Percentiles rank a stretch among this genome's conserved stretches.
Evolutionary conservation across 2,113 vertebrate genomes (phyloP).

Genomic region (Aphelocoma coerulescens): DNA sequence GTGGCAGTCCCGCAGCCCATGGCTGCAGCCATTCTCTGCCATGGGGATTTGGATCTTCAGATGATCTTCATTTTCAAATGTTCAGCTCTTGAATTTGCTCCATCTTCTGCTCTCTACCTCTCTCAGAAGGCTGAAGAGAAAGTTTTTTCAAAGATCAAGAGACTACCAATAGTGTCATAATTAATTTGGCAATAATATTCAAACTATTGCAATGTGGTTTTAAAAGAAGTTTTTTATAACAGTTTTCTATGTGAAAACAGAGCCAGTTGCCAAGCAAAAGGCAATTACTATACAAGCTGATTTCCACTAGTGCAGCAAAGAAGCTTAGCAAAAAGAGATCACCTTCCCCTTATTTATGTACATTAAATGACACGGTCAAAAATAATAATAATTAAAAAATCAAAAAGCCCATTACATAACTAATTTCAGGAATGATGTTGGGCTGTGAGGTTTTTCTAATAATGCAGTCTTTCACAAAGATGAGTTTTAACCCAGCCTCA

Average conservation of each 20-base stretch:
- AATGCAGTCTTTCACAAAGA: not conserved
- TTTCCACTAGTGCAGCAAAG: not conserved
- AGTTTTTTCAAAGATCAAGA: not conserved
- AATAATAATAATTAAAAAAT: not conserved
- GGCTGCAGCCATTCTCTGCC: not conserved
- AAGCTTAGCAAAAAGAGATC: not conserved
- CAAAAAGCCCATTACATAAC: not conserved
- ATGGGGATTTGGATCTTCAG: not conserved
- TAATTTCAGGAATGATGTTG: not conserved
- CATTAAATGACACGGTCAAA: not conserved
- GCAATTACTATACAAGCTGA: not conserved
- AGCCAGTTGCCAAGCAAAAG: not conserved
- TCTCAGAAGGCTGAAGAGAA: not conserved
- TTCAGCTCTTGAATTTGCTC: not conserved
- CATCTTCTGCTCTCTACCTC: not conserved
- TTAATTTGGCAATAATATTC: not conserved
- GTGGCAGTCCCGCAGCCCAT: rapidly evolving
- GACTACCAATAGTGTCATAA: not conserved
- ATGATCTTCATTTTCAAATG: not conserved
- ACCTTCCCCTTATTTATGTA: not conserved
- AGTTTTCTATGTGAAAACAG: not conserved
- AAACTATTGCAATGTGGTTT: not conserved
- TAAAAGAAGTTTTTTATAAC: not conserved
- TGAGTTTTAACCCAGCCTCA: not conserved
- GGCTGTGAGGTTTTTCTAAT: not conserved